These are phyloP conservation scores for Drosophila rellima DNA, from an alignment of 2,888 invertebrate species.

Conservation along the genomic window DNA sequence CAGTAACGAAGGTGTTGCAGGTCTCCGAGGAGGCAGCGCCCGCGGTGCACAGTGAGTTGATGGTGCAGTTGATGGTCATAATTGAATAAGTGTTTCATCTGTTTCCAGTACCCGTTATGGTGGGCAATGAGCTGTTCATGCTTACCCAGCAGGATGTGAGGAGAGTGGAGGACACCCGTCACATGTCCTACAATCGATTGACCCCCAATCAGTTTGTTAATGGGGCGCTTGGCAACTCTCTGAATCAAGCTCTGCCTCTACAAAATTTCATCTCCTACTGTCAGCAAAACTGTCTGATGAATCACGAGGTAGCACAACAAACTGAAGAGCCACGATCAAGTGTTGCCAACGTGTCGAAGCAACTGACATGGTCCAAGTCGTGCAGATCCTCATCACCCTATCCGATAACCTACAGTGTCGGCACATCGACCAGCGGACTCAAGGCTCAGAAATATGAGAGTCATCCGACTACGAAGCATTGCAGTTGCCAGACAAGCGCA, in stretches of 20 bases:
- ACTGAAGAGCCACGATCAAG: neutral
- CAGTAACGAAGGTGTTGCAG: constrained; percentile 57
- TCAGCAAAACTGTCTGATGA: neutral
- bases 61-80: neutral
- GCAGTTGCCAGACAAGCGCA: constrained; percentile 31
- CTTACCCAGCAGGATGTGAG: constrained; percentile 83
- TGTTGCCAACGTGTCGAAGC: constrained; percentile 43
- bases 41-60: constrained; percentile 73
- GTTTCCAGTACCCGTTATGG: constrained; percentile 74
- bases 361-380: constrained; percentile 72
- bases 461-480: neutral
- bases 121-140: constrained; percentile 75
- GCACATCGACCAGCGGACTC: constrained; percentile 71
- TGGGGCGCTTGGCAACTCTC: neutral
- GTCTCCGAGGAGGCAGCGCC: constrained; percentile 76
- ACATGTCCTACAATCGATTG: constrained; percentile 66
- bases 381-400: constrained; percentile 42
- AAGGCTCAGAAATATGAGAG: neutral
- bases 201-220: constrained; percentile 31
- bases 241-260: neutral
- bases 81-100: neutral
- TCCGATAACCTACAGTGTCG: constrained; percentile 53
- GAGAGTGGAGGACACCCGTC: constrained; percentile 76
- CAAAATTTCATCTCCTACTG: constrained; percentile 3
- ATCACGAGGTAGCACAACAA: neutral